Evolutionary conservation across 2,888 invertebrate species (phyloP), one percentile per base, ranked within the genome.

Genomic region (Xanthorhoe spadicearia): DNA sequence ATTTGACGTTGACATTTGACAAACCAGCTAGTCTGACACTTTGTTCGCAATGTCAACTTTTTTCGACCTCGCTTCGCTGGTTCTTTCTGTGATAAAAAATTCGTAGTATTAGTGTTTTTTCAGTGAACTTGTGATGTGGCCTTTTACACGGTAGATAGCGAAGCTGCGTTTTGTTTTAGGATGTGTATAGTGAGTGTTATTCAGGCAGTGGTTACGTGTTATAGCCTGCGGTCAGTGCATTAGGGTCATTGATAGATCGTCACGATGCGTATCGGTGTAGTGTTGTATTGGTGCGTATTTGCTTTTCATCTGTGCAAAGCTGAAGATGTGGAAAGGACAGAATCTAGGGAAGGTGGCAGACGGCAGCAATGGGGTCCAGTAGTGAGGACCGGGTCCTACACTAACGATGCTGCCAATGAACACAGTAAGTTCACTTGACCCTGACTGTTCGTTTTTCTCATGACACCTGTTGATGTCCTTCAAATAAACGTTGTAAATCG

Each of bases 211-310:
- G 77, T 84, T 81, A 84, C 82, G 75, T 88, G 82, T 86, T 83
- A 77, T 84, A 73, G 75, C 74, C 83, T 85, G 81, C 82, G 82
- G 82, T 88, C 83, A 82, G 80, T 87, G 82, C 79, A 82, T 78
- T 89, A 86, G 87, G 91, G 90, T 88, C 86, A 90, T 89, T 86
- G 84, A 83, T 77, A 84, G 83, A 87, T 90, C 88, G 92, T 90
- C 88, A 93, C 89, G 85, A 93, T 93, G 93, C 92, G 91, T 90
- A 86, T 92, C 87, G 89, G 88, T 89, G 85, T 92, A 83, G 85
- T 91, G 83, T 85, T 93, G 74, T 93, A 91, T 88, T 92, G 91
- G 91, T 93, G 92, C 89, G 89, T 93, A 84, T 88, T 90, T 80
- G 89, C 86, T 81, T 83, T 92, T 83, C 92, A 92, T 85, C 78